Evolutionary conservation across 2,797 vertebrate genomes (phyloP).

Genomic region (Pangasius krempfi): DNA sequence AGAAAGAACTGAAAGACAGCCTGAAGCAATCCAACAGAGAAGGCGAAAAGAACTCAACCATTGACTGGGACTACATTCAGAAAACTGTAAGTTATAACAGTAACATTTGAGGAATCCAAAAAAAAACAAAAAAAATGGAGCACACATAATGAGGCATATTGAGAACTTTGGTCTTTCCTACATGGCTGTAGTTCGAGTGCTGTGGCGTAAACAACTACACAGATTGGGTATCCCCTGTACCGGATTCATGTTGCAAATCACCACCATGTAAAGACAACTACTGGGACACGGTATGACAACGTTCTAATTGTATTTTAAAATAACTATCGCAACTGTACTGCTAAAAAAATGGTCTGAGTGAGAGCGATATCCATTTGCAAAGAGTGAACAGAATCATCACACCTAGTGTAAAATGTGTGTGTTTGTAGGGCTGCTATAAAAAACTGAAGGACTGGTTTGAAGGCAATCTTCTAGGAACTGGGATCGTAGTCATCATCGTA

Average conservation of each 20-base stretch:
- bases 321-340: neutral
- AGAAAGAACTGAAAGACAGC: slow-evolving; percentile 24
- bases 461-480: slow-evolving; percentile 12
- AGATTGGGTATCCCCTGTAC: slow-evolving; percentile 58
- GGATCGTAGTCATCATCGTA: slow-evolving; percentile 14
- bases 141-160: neutral
- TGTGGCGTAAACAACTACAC: slow-evolving; percentile 62
- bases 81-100: slow-evolving; percentile 37
- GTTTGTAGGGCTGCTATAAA: slow-evolving; percentile 12
- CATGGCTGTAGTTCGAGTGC: slow-evolving; percentile 66
- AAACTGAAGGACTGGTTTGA: neutral
- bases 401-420: neutral
- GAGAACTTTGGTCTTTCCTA: neutral
- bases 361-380: neutral
- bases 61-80: slow-evolving; percentile 69
- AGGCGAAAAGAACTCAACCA: neutral
- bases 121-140: neutral
- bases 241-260: slow-evolving; percentile 32
- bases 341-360: neutral
- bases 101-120: no score
- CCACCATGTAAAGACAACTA: accelerated
- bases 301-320: neutral
- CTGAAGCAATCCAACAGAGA: neutral
- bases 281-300: slow-evolving; percentile 7
- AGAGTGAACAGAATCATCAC: neutral